These are phyloP conservation scores for Sander lucioperca DNA, from an alignment of 2,113 vertebrate genomes.

Conservation along the genomic window DNA sequence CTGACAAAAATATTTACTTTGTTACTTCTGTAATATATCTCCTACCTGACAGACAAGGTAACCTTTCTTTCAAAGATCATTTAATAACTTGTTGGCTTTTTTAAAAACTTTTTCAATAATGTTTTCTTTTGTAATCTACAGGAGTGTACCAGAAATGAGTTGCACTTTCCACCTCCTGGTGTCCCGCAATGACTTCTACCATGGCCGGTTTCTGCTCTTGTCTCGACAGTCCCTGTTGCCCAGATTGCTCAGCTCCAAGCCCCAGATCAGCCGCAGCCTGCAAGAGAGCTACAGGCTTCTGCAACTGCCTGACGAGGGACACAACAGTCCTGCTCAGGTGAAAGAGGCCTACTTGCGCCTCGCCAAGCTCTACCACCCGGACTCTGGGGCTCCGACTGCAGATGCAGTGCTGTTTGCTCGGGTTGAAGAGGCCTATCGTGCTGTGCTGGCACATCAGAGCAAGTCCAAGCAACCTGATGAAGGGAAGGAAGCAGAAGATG, in stretches of 20 bases:
- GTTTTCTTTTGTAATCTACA: constrained; percentile 21
- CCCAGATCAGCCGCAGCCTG: constrained; percentile 64
- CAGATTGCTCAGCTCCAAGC: constrained; percentile 49
- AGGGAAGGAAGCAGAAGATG: constrained; percentile 77
- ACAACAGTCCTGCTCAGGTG: constrained; percentile 80
- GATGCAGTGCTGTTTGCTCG: constrained; percentile 86
- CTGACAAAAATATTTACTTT: neutral
- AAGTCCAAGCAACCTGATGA: constrained; percentile 47
- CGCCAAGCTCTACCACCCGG: constrained; percentile 94
- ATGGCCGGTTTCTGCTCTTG: constrained; percentile 19
- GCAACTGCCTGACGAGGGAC: constrained; percentile 71
- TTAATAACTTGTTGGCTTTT: neutral
- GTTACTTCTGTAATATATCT: neutral
- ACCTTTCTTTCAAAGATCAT: neutral
- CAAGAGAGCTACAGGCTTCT: constrained; percentile 80
- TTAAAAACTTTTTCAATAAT: neutral
- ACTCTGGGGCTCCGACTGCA: constrained; percentile 86
- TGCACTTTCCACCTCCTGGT: constrained; percentile 43
- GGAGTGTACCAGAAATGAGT: constrained; percentile 60
- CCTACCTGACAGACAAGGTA: neutral
- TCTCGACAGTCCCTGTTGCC: constrained; percentile 12
- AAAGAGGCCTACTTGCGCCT: constrained; percentile 89
- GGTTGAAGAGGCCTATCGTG: constrained; percentile 91
- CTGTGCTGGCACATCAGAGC: constrained; percentile 84
- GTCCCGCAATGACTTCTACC: neutral